Evolutionary conservation across 1,140 invertebrate genomes (phyloP).

Genomic region (Geopemphigus sp.): DNA sequence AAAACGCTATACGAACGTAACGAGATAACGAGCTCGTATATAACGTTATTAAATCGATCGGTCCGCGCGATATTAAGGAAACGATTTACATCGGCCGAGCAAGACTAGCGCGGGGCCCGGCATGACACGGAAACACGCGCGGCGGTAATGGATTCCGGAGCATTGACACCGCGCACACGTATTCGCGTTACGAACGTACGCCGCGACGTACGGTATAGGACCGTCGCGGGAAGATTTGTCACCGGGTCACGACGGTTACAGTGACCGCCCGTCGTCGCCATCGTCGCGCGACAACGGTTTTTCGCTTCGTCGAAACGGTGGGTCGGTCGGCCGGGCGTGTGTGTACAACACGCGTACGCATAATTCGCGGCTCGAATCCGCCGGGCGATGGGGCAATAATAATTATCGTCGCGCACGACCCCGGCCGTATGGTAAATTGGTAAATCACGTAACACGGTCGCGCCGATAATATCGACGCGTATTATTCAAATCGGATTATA

Average conservation of each 20-base stretch:
- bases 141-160: conserved; percentile 20
- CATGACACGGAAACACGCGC: conserved; percentile 14
- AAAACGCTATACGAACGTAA: not conserved
- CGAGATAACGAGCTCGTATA: conserved; percentile 20
- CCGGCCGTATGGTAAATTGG: not conserved
- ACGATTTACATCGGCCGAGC: conserved; percentile 14
- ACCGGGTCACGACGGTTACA: too few species aligned
- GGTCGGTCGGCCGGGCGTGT: too few species aligned
- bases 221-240: not conserved
- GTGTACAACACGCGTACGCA: not conserved
- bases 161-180: not conserved
- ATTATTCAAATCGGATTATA: conserved; percentile 45
- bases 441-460: conserved; percentile 37
- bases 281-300: not conserved
- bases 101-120: not conserved
- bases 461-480: not conserved
- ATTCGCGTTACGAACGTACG: too few species aligned
- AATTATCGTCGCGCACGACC: not conserved
- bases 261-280: not conserved
- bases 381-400: not conserved
- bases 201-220: too few species aligned
- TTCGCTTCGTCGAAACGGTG: too few species aligned
- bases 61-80: not conserved
- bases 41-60: conserved; percentile 22
- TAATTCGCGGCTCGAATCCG: not conserved